phyloP scores from a whole-genome alignment of 2,113 vertebrate genomes.

The Erinaceus europaeus region DNA sequence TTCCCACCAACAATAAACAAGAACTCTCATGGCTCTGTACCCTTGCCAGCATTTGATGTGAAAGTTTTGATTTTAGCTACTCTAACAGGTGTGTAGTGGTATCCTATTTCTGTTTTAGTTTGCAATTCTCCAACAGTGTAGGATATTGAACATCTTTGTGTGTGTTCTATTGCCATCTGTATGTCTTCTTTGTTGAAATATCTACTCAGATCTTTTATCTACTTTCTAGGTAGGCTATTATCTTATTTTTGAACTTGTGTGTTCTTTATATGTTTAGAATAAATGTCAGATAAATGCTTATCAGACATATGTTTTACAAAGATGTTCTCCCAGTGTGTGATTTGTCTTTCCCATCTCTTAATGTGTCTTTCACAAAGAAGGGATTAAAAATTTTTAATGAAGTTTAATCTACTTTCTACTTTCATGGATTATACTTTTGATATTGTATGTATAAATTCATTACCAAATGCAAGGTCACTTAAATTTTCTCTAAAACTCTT shows the following conservation, averaged over 20 bases:
- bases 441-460: background rate
- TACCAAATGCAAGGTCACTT: background rate
- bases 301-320: background rate
- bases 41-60: background rate
- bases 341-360: background rate
- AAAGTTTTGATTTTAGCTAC: background rate
- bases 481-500: background rate
- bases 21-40: background rate
- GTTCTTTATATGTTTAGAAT: background rate
- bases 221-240: background rate
- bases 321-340: background rate
- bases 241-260: background rate
- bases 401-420: background rate
- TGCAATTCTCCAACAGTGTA: background rate
- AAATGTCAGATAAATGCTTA: background rate
- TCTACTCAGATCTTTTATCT: background rate
- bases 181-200: background rate
- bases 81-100: background rate
- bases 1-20: background rate
- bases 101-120: background rate
- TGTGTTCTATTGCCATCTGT: background rate
- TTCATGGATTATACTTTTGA: background rate
- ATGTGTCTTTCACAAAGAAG: background rate
- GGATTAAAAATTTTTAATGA: background rate
- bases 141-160: background rate